A percentile compares a stretch with the other conserved stretches of the same genome.
Evolutionary conservation across 1,140 invertebrate species (phyloP).

Genomic region (Drosophila kanapiae): DNA sequence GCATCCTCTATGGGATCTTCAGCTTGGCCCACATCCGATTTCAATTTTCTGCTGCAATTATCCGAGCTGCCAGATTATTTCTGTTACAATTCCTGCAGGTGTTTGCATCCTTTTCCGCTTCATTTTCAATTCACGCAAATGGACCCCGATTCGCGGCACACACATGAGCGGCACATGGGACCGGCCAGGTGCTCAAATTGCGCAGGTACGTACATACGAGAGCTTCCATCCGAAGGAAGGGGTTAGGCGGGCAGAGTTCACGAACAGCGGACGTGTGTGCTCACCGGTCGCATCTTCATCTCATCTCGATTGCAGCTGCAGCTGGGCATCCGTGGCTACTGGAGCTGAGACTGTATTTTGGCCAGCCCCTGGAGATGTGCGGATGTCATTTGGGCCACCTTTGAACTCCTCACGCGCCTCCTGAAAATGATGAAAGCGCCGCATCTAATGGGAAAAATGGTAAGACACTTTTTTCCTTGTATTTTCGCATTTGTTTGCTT

Average conservation of each 20-base stretch:
- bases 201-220: conserved; percentile 31
- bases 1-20: not conserved
- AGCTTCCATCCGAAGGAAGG: conserved; percentile 54
- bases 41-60: conserved; percentile 7
- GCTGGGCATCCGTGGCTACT: conserved; percentile 46
- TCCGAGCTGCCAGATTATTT: conserved; percentile 1
- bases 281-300: conserved; percentile 39
- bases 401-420: conserved; percentile 70
- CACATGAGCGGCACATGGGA: conserved; percentile 13
- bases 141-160: conserved; percentile 53
- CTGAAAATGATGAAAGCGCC: conserved; percentile 56
- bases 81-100: conserved; percentile 56
- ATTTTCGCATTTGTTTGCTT: conserved; percentile 32
- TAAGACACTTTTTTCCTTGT: conserved; percentile 20
- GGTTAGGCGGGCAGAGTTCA: conserved; percentile 79
- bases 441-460: conserved; percentile 56
- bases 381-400: conserved; percentile 62
- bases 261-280: conserved; percentile 64
- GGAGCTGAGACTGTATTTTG: conserved; percentile 26
- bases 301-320: conserved; percentile 38
- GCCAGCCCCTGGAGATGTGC: conserved; percentile 21
- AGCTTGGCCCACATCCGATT: not conserved
- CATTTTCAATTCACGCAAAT: conserved; percentile 76
- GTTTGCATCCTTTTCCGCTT: conserved; percentile 62
- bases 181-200: conserved; percentile 70